Percentiles rank a stretch among this genome's conserved stretches.
Evolutionary conservation across 2,113 vertebrate species (phyloP).

Genomic region (Drymodes brunneopygia): DNA sequence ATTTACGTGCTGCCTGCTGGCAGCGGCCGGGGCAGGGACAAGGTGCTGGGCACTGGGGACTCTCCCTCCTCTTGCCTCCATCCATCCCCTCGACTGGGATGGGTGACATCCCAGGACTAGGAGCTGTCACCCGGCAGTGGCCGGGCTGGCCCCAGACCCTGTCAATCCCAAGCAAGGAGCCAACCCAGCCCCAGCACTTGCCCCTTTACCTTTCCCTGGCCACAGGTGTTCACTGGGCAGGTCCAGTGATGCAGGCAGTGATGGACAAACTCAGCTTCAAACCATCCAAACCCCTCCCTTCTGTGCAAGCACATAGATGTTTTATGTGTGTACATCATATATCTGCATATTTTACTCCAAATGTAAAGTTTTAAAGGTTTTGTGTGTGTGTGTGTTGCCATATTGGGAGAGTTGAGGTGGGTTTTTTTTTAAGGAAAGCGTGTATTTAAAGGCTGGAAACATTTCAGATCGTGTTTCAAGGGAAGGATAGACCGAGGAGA

Average conservation of each 20-base stretch:
- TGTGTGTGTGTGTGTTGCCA: neutral
- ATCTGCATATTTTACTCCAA: neutral
- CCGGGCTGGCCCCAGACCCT: neutral
- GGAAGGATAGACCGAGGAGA: neutral
- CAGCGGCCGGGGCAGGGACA: neutral
- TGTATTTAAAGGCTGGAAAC: neutral
- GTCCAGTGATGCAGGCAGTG: fast-evolving
- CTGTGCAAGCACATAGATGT: fast-evolving
- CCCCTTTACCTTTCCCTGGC: neutral
- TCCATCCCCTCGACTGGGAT: too few relatives aligned
- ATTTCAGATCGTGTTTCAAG: neutral
- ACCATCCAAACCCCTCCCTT: neutral
- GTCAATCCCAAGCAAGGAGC: neutral
- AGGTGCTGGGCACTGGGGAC: neutral
- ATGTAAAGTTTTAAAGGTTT: neutral
- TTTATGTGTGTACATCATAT: fast-evolving
- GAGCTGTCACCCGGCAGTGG: neutral
- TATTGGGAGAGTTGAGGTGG: neutral
- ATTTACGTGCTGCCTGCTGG: neutral
- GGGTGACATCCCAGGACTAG: too few relatives aligned
- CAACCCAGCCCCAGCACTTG: neutral
- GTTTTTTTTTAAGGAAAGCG: neutral
- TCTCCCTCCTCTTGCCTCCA: neutral
- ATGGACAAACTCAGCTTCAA: neutral
- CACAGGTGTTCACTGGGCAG: fast-evolving